phyloP scores from a whole-genome alignment of 2,888 invertebrate species.

The Pantelozetes paolii region DNA sequence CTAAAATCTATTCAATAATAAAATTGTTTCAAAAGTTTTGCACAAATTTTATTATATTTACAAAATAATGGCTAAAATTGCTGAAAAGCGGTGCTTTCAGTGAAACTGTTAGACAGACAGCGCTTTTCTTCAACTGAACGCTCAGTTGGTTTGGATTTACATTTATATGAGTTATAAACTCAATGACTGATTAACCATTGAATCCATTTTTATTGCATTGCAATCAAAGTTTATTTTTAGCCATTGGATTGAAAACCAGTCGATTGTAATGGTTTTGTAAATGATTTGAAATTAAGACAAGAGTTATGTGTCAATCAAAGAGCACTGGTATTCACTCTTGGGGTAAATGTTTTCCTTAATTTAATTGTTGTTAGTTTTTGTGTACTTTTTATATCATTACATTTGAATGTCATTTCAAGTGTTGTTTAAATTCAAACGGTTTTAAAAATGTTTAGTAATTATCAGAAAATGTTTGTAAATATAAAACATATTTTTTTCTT shows the following conservation, averaged over 20 bases:
- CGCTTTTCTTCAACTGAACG: conserved; percentile 11
- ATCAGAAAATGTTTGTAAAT: neutral
- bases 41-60: neutral
- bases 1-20: too few species aligned
- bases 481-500: neutral
- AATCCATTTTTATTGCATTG: conserved; percentile 14
- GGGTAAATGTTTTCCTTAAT: neutral
- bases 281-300: neutral
- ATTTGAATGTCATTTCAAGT: neutral
- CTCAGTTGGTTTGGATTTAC: neutral
- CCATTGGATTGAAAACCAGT: neutral
- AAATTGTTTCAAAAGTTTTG: neutral
- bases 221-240: conserved; percentile 3
- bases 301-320: neutral
- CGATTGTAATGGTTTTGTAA: neutral
- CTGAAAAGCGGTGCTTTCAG: neutral
- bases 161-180: conserved; percentile 32
- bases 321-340: neutral
- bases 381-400: neutral
- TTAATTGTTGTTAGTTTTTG: neutral
- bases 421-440: neutral
- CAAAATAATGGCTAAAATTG: too few species aligned
- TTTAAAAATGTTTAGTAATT: too few species aligned
- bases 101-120: neutral
- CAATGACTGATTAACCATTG: conserved; percentile 29